Conservation (phyloP, 2,888 invertebrate genomes). For the Auanema freiburgensis region DNA sequence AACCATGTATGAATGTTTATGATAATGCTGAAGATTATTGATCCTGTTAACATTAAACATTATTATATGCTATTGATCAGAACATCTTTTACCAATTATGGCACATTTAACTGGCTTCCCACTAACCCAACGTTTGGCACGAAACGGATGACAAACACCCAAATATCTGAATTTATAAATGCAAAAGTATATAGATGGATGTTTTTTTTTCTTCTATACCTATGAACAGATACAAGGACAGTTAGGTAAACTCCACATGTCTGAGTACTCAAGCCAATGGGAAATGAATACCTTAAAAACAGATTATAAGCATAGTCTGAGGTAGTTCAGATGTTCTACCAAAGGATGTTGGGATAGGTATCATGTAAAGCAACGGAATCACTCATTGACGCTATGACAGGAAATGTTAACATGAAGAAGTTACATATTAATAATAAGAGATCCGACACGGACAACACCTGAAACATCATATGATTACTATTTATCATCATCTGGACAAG, state of each 20-base stretch:
- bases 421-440: slow-evolving; percentile 60
- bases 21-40: slow-evolving; percentile 54
- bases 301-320: neutral
- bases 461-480: slow-evolving; percentile 10
- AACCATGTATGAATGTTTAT: slow-evolving; percentile 62
- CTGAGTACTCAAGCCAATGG: slow-evolving; percentile 61
- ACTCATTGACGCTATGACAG: slow-evolving; percentile 58
- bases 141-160: slow-evolving; percentile 52
- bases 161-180: slow-evolving; percentile 26
- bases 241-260: slow-evolving; percentile 62
- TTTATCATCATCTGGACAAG: neutral
- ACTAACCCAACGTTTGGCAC: slow-evolving; percentile 62
- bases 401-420: slow-evolving; percentile 62
- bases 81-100: slow-evolving; percentile 26
- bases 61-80: neutral
- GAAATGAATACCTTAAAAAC: slow-evolving; percentile 56
- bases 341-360: slow-evolving; percentile 53
- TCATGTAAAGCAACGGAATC: slow-evolving; percentile 46
- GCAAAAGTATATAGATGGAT: neutral
- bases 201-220: slow-evolving; percentile 24
- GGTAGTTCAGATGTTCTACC: slow-evolving; percentile 35
- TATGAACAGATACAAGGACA: slow-evolving; percentile 53
- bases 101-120: slow-evolving; percentile 47
- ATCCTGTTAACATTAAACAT: slow-evolving; percentile 25
- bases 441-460: slow-evolving; percentile 54